Conservation (phyloP, 2,888 invertebrate genomes). For the Lissocephala sabroskyi region DNA sequence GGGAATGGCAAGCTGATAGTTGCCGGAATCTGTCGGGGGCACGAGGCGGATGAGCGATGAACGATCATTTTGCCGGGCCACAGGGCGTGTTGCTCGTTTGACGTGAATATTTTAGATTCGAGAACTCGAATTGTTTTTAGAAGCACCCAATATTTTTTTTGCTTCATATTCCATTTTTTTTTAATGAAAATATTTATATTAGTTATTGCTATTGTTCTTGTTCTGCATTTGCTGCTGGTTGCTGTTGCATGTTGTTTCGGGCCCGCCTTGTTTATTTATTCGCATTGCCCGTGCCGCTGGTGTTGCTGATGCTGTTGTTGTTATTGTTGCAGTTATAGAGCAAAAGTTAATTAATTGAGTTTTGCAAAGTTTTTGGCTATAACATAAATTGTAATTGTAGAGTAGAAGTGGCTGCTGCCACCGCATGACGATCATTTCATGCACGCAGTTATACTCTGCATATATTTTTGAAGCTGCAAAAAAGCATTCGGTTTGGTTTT, state of each 20-base stretch:
- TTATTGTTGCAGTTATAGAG: slow-evolving; percentile 20
- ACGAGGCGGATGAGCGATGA: slow-evolving; percentile 52
- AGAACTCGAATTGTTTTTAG: slow-evolving; percentile 32
- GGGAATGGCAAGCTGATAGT: neutral
- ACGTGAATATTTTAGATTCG: slow-evolving; percentile 41
- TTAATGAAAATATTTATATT: slow-evolving; percentile 45
- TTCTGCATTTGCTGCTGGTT: slow-evolving; percentile 4
- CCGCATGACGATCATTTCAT: neutral
- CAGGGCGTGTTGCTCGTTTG: slow-evolving; percentile 35
- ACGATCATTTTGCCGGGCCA: slow-evolving; percentile 35
- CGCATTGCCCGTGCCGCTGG: slow-evolving; percentile 12
- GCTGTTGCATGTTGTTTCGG: slow-evolving; percentile 8
- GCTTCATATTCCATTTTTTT: slow-evolving; percentile 17
- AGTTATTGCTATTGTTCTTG: slow-evolving; percentile 37
- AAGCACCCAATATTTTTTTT: slow-evolving; percentile 22
- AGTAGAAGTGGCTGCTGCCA: slow-evolving; percentile 4
- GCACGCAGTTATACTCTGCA: neutral
- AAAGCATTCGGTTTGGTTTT: no score
- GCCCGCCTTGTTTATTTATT: slow-evolving; percentile 31
- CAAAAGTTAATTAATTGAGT: slow-evolving; percentile 68
- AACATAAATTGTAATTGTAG: slow-evolving; percentile 59
- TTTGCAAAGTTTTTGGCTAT: slow-evolving; percentile 53
- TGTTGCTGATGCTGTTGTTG: slow-evolving; percentile 18
- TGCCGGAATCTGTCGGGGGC: no score
- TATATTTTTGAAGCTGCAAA: no score